phyloP scores from a whole-genome alignment of 2,113 vertebrate genomes.

The Sinocyclocheilus grahami region DNA sequence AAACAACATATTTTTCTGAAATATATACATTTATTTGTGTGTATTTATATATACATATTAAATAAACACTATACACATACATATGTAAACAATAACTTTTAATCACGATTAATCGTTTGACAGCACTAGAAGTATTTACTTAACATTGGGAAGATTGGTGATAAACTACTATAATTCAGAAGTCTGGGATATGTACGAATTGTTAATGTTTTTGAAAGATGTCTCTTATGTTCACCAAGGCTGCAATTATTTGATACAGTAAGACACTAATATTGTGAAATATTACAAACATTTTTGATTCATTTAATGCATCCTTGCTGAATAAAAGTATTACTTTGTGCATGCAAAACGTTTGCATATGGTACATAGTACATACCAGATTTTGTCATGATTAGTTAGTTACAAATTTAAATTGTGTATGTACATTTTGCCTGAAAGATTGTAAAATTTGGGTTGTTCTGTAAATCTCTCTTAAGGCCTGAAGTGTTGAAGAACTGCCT shows the following conservation, averaged over 20 bases:
- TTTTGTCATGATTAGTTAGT: not conserved
- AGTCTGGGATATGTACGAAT: not conserved
- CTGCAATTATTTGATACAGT: not conserved
- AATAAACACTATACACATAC: no score
- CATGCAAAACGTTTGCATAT: not conserved
- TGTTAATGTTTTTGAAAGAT: not conserved
- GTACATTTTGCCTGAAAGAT: not conserved
- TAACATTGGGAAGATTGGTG: not conserved
- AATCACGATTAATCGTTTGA: no score
- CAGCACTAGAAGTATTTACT: not conserved
- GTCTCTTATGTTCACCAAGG: not conserved
- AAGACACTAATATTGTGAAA: no score
- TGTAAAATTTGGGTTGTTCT: not conserved
- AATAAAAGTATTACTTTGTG: not conserved
- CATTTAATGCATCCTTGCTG: not conserved
- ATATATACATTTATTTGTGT: no score
- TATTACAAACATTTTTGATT: no score
- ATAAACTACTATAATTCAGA: not conserved
- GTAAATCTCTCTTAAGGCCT: slow-evolving; percentile 76
- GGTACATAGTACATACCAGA: not conserved
- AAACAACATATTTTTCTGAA: no score
- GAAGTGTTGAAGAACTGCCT: slow-evolving; percentile 92
- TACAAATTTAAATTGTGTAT: not conserved
- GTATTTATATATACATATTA: no score
- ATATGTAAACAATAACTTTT: no score